phyloP scores from a whole-genome alignment of 2,113 vertebrate species.

The Oncorhynchus tshawytscha region DNA sequence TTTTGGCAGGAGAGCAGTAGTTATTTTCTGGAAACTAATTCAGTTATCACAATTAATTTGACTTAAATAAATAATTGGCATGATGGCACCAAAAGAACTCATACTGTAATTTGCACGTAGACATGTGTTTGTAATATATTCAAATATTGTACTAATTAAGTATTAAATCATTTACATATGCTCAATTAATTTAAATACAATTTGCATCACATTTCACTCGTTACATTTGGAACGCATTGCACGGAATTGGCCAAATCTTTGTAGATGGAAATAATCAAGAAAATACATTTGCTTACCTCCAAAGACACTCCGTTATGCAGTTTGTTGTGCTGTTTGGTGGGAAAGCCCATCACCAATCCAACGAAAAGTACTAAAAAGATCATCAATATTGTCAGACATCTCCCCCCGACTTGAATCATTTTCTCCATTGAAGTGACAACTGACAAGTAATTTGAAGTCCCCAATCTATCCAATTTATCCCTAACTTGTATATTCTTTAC shows the following conservation, averaged over 20 bases:
- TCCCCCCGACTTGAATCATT: constrained; percentile 69
- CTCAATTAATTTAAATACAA: background rate
- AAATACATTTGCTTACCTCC: constrained; percentile 68
- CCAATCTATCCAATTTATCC: background rate
- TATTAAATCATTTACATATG: background rate
- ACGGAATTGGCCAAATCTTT: too few relatives aligned
- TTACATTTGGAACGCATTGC: too few relatives aligned
- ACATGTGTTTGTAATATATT: too few relatives aligned
- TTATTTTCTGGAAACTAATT: background rate
- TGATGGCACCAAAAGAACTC: background rate
- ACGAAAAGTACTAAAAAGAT: constrained; percentile 65
- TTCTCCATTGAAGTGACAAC: constrained; percentile 34
- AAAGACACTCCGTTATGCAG: constrained; percentile 51
- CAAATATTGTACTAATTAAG: background rate
- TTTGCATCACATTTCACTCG: background rate
- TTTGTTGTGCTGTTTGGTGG: constrained; percentile 66
- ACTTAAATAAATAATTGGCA: background rate
- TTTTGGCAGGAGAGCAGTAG: background rate
- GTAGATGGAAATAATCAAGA: background rate
- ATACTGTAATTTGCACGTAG: background rate
- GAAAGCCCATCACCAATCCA: constrained; percentile 69
- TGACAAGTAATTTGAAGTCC: background rate
- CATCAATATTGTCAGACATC: constrained; percentile 64
- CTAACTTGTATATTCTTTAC: background rate
- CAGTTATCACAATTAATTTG: background rate